Evolutionary conservation across 35 echinoderm and acorn worm species (phyloP).

Genomic region (Apostichopus parvimensis): DNA sequence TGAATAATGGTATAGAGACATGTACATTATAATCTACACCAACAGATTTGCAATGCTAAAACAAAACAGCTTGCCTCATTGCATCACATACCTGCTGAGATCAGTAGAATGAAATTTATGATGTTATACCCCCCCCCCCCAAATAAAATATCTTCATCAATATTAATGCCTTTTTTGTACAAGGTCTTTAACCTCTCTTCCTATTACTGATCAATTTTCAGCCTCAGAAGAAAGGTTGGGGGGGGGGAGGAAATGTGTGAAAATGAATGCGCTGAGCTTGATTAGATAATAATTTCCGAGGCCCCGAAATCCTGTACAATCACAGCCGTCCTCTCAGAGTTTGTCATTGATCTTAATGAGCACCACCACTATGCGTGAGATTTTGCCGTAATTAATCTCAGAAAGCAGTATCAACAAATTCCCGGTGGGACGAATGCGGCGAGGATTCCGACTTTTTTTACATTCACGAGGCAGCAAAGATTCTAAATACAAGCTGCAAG

Average conservation of each 20-base stretch:
- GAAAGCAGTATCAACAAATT: neutral
- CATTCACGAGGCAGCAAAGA: too few species aligned
- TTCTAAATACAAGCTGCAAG: too few species aligned
- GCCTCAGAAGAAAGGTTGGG: neutral
- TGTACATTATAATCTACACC: too few species aligned
- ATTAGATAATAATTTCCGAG: slow-evolving; percentile 32
- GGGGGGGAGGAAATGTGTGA: neutral
- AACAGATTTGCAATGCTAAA: too few species aligned
- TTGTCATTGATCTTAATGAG: slow-evolving; percentile 21
- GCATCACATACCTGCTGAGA: too few species aligned
- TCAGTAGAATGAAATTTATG: too few species aligned
- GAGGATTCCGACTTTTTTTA: too few species aligned
- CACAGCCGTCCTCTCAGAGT: neutral
- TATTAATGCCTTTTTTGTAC: neutral
- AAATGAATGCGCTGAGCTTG: neutral
- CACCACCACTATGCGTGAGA: slow-evolving; percentile 14
- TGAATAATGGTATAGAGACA: too few species aligned
- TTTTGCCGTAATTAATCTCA: slow-evolving; percentile 17
- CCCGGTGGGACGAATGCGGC: too few species aligned
- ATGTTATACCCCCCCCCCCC: too few species aligned
- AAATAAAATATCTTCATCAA: neutral
- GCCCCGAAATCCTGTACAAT: neutral
- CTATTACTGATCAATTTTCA: neutral
- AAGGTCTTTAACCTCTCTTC: neutral
- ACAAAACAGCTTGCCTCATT: too few species aligned